A percentile compares a stretch with the other conserved stretches of the same genome.
These are phyloP conservation scores for Gouania willdenowi DNA, from an alignment of 2,797 vertebrate genomes.

Conservation along the genomic window DNA sequence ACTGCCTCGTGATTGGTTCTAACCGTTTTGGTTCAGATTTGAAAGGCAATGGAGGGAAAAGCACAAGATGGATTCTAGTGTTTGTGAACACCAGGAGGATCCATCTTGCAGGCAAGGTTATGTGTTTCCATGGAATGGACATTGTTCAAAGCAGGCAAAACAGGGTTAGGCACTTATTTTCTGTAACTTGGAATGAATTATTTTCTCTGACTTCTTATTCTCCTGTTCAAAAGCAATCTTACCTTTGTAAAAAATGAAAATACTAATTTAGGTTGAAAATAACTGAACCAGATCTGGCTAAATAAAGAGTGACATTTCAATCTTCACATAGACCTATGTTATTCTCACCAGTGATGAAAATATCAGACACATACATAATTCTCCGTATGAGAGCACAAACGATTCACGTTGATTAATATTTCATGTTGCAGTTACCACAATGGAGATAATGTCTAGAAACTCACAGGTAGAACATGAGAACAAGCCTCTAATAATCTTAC, in stretches of 20 bases:
- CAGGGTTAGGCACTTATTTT: too few relatives aligned
- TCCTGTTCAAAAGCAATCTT: too few relatives aligned
- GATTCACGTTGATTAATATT: conserved; percentile 1
- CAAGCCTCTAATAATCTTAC: conserved; percentile 40
- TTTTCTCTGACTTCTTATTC: too few relatives aligned
- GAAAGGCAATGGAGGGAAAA: too few relatives aligned
- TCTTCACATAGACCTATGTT: not conserved
- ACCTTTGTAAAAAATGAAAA: not conserved
- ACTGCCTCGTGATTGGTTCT: too few relatives aligned
- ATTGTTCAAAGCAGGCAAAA: too few relatives aligned
- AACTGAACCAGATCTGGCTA: not conserved
- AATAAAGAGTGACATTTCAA: not conserved
- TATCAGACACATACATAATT: not conserved
- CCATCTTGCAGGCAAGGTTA: too few relatives aligned
- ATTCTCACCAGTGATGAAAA: not conserved
- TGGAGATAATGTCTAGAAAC: conserved; percentile 10
- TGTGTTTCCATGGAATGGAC: too few relatives aligned
- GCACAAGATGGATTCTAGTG: too few relatives aligned
- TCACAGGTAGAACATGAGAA: conserved; percentile 12
- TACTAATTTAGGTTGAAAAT: not conserved
- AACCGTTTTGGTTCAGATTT: too few relatives aligned
- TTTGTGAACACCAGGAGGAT: too few relatives aligned
- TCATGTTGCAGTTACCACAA: conserved; percentile 1
- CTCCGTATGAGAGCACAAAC: not conserved
- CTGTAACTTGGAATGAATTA: too few relatives aligned